These are phyloP conservation scores for Nyleta sp. DNA, from an alignment of 2,888 invertebrate species.

Conservation along the genomic window DNA sequence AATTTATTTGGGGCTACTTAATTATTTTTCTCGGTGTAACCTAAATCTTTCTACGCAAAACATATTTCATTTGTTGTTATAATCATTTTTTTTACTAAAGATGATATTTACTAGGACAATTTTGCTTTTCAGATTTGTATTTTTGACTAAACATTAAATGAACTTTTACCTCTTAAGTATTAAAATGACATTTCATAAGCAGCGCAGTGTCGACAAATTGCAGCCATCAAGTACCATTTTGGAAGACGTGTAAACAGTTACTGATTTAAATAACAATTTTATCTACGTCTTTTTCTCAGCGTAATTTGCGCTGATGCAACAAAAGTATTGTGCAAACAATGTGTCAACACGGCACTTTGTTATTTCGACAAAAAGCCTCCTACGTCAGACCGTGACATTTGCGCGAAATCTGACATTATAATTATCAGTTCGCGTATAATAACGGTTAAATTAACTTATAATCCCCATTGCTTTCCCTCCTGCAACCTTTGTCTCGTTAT, in stretches of 20 bases:
- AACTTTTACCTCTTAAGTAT: background rate
- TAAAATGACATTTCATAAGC: constrained; percentile 19
- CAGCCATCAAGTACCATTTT: constrained; percentile 9
- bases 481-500: too few relatives aligned
- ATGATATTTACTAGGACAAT: too few relatives aligned
- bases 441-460: constrained; percentile 1
- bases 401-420: constrained; percentile 1
- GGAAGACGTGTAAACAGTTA: constrained; percentile 7
- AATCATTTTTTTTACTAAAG: too few relatives aligned
- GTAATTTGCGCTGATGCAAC: constrained; percentile 38
- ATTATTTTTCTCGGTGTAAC: too few relatives aligned
- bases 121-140: too few relatives aligned
- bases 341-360: constrained; percentile 37
- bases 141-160: too few relatives aligned
- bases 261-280: constrained; percentile 41
- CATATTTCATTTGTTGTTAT: too few relatives aligned
- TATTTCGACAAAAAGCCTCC: constrained; percentile 25
- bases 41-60: too few relatives aligned
- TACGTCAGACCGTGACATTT: constrained; percentile 30
- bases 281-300: constrained; percentile 44
- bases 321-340: constrained; percentile 42
- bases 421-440: background rate
- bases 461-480: background rate
- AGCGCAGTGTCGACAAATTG: constrained; percentile 6
- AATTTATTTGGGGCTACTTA: too few relatives aligned